Conservation (phyloP, 2,113 vertebrate genomes). For the Vicugna pacos region DNA sequence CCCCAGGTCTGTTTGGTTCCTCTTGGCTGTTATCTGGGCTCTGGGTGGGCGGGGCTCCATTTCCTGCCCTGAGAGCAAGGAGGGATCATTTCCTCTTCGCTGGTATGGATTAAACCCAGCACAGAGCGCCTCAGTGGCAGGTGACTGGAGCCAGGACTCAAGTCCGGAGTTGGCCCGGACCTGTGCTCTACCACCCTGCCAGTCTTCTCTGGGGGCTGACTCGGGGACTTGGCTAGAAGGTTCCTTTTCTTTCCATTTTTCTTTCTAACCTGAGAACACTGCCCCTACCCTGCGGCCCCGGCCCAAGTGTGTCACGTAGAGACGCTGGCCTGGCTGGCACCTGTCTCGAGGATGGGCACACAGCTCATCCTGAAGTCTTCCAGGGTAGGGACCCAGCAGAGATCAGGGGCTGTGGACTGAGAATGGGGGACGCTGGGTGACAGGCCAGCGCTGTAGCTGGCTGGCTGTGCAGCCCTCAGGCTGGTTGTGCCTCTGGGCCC, state of each 20-base stretch:
- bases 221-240: accelerated
- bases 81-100: not conserved
- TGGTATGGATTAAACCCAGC: not conserved
- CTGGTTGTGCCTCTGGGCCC: not conserved
- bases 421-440: not conserved
- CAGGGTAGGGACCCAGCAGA: not conserved
- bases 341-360: not conserved
- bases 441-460: not conserved
- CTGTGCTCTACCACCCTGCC: not conserved
- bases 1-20: not conserved
- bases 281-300: accelerated
- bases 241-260: not conserved
- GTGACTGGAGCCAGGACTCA: accelerated
- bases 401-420: not conserved
- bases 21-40: not conserved
- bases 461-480: not conserved
- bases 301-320: not conserved
- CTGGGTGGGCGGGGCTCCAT: accelerated
- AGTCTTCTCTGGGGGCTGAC: not conserved
- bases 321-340: not conserved
- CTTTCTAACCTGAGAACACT: not conserved
- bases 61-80: not conserved
- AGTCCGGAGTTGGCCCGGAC: accelerated
- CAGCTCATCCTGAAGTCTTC: not conserved
- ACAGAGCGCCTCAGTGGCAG: accelerated